phyloP scores from a whole-genome alignment of 2,888 invertebrate species.

The Muscina levida region DNA sequence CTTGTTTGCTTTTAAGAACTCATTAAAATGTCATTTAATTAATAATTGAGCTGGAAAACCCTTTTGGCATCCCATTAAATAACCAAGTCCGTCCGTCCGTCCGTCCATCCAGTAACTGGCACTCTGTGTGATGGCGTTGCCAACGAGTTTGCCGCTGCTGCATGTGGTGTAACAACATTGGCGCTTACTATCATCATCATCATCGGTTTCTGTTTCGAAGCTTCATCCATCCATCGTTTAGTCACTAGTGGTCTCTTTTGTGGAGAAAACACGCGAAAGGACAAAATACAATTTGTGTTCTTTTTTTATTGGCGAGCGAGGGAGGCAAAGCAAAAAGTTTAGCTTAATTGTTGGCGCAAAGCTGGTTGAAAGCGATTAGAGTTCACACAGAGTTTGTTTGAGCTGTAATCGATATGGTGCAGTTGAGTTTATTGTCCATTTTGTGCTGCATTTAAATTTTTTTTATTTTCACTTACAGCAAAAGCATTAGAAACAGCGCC shows the following conservation, averaged over 20 bases:
- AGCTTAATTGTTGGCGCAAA: slow-evolving; percentile 17
- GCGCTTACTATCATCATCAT: slow-evolving; percentile 45
- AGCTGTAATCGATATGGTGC: slow-evolving; percentile 34
- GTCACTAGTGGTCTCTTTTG: slow-evolving; percentile 20
- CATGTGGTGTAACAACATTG: slow-evolving; percentile 35
- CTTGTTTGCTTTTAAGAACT: slow-evolving; percentile 55
- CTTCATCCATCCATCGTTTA: slow-evolving; percentile 30
- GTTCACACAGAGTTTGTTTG: slow-evolving; percentile 18
- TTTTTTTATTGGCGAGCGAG: too few relatives aligned
- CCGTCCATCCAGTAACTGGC: background rate
- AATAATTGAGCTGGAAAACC: slow-evolving; percentile 65
- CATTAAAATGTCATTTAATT: slow-evolving; percentile 66
- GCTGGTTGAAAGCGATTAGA: background rate
- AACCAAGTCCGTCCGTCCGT: background rate
- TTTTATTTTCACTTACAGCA: background rate
- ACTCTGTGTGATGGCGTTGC: slow-evolving; percentile 1
- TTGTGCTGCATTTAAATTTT: background rate
- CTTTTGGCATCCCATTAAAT: slow-evolving; percentile 60
- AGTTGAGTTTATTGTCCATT: slow-evolving; percentile 30
- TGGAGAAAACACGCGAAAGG: background rate
- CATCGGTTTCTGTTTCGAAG: background rate
- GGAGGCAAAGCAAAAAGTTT: slow-evolving; percentile 12
- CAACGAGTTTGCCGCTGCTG: background rate
- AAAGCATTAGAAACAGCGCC: slow-evolving; percentile 41
- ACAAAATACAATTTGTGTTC: background rate